These are phyloP conservation scores for Pollachius pollachius DNA, from an alignment of 2,113 vertebrate species.

Conservation along the genomic window DNA sequence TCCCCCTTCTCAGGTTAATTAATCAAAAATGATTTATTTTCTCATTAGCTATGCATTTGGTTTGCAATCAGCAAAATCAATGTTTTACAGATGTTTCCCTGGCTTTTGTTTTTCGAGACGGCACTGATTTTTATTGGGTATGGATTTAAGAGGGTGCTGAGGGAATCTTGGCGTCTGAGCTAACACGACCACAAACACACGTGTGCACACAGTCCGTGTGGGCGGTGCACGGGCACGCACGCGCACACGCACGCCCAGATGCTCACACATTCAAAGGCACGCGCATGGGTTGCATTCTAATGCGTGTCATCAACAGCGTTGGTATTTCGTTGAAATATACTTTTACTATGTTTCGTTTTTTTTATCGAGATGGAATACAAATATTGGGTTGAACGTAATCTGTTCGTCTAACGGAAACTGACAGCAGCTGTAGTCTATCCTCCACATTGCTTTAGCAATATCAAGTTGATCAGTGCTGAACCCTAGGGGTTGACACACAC, in stretches of 20 bases:
- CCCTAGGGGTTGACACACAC: conserved; percentile 64
- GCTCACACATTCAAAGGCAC: conserved; percentile 35
- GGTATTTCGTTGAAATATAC: no score
- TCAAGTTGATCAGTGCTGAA: conserved; percentile 59
- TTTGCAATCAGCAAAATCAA: conserved; percentile 76
- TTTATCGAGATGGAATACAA: not conserved
- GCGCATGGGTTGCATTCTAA: not conserved
- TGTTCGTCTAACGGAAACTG: conserved; percentile 29
- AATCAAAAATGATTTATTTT: conserved; percentile 84
- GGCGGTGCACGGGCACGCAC: not conserved
- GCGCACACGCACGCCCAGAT: conserved; percentile 26
- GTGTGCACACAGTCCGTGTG: not conserved
- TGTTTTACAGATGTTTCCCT: conserved; percentile 80
- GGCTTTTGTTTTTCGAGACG: conserved; percentile 76
- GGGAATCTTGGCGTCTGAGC: conserved; percentile 63
- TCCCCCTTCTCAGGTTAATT: conserved; percentile 76
- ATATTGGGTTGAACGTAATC: conserved; percentile 10
- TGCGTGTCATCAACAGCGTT: not conserved
- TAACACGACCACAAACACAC: conserved; percentile 47
- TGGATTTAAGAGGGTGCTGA: conserved; percentile 76
- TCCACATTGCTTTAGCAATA: conserved; percentile 53
- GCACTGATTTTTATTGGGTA: conserved; percentile 80
- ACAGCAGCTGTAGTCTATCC: conserved; percentile 25
- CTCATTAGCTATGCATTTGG: conserved; percentile 78
- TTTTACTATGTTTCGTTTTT: conserved; percentile 11